These are phyloP conservation scores for Cecropterus lyciades DNA, from an alignment of 1,140 invertebrate genomes.

Conservation along the genomic window DNA sequence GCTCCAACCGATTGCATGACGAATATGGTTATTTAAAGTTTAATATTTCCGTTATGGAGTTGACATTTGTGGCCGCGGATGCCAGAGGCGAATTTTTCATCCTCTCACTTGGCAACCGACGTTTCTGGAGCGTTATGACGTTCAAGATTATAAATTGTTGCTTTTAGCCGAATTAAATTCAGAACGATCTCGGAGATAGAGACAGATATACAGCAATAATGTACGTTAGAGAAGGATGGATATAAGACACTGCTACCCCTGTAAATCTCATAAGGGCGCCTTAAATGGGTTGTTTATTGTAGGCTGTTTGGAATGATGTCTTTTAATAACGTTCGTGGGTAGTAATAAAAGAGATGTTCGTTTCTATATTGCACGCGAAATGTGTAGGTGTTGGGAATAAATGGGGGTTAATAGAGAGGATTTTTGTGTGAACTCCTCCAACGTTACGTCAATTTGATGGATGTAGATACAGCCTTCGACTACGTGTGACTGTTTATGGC, in stretches of 20 bases:
- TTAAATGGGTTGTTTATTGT: slow-evolving; percentile 65
- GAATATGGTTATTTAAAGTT: no score
- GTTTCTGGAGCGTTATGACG: slow-evolving; percentile 34
- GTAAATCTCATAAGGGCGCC: slow-evolving; percentile 50
- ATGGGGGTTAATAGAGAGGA: slow-evolving; percentile 36
- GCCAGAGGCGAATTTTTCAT: slow-evolving; percentile 28
- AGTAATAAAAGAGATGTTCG: slow-evolving; percentile 52
- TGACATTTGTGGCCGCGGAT: slow-evolving; percentile 16
- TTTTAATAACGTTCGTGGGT: slow-evolving; percentile 59
- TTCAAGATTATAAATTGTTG: slow-evolving; percentile 66
- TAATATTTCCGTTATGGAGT: not conserved
- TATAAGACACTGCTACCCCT: slow-evolving; percentile 37
- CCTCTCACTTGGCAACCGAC: slow-evolving; percentile 22
- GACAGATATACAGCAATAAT: slow-evolving; percentile 35
- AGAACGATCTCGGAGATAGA: slow-evolving; percentile 44
- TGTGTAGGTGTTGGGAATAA: slow-evolving; percentile 30
- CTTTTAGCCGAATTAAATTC: slow-evolving; percentile 70
- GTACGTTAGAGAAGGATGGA: slow-evolving; percentile 34
- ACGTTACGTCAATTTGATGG: slow-evolving; percentile 16
- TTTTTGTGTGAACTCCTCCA: slow-evolving; percentile 31
- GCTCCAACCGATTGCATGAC: no score
- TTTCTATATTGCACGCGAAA: slow-evolving; percentile 41
- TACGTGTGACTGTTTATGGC: slow-evolving; percentile 16
- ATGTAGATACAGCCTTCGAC: slow-evolving; percentile 9
- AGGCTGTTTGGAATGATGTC: slow-evolving; percentile 63